Base-by-base conservation (phyloP, 2,797 vertebrate genomes). In the Cottoperca gobio region DNA sequence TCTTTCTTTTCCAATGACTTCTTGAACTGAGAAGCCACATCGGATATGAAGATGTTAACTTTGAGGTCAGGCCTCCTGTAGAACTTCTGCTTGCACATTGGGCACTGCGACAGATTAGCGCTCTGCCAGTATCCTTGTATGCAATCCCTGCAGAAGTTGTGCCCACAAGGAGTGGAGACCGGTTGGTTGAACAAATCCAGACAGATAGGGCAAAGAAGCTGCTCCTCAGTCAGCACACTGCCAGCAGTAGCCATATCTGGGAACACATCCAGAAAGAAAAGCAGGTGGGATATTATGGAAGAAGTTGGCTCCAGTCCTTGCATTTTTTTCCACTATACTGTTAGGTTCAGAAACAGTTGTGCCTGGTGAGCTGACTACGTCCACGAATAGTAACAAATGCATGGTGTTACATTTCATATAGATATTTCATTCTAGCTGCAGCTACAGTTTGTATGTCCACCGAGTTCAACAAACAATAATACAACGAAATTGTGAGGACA, bases 71-170 rank as follows among this genome's bases (percentile, higher is more conserved):
- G 90, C 70, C 28, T 85, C 55, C 60, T 83, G 77, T 64, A 69
- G 68, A 92, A 87, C 66, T 46, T 90, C n/a, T 90, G 85, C 75
- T 93, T 93, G 76, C 93, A 95, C 71, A 94, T 52, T 28, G 93
- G 94, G 37, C 94, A 93, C 69, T 92, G 90, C 0, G 87, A 82
- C 52, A 86, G 37, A 39, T 76, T 70, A 19, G 77, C 64, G n/a
- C 60, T 82, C 67, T 87, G 89, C 91, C 91, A 93, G 87, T 91
- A 92, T 37, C 77, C 82, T 57, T 87, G 89, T 40, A 93, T 85
- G 80, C 93, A 94, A 46, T 87, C 88, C 61, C 64, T 82, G 83
- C 94, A 95, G 88, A 93, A 94, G 86, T 94, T 94, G 82, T 95
- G 94, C 17, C 94, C 93, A 42, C 93, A 94, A 1, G 93, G 92